Evolutionary conservation across 2,113 vertebrate genomes (phyloP), one percentile per base, ranked within the genome.

Genomic region (Recurvirostra avosetta): DNA sequence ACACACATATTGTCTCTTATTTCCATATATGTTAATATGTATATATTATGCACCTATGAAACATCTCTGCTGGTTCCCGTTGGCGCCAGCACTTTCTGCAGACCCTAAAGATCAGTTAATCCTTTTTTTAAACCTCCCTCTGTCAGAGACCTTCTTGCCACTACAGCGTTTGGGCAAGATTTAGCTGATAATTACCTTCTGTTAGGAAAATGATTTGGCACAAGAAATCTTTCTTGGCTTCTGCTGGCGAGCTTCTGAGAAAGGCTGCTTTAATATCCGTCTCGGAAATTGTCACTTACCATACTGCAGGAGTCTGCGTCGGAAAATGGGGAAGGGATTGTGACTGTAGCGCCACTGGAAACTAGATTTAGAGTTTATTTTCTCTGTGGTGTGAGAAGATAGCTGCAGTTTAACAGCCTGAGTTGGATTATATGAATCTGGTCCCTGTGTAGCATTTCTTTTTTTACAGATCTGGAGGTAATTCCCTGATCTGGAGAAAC

Each of bases 101-200:
- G 68, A 38, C 23, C 63, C 61, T 61, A n/a, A 68, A 83, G 68
- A 91, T 58, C 88, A 76, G 87, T 95, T 95, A 97, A 95, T 94
- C 94, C 9, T 58, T 61, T 13, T 92, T 96, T 94, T 55, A 95
- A 94, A 68, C 88, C 70, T 97, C 55, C 77, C 74, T 88, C 78
- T 89, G 89, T 94, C 83, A 95, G 76, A 94, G 58, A 72, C 94
- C 94, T 93, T 93, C 85, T 66, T 94, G 81, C 83, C 32, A 62
- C 96, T 90, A 63, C 61, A 88, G 94, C 17, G 34, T 96, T 97
- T 84, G 94, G 95, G 92, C 67, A 96, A 95, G 91, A 72, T 92
- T 97, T 94, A 96, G 95, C 90, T 97, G 95, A 96, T 97, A 96
- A 97, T 97, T 95, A 92, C 96, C 94, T 97, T 96, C 94, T 95